phyloP scores from a whole-genome alignment of 2,888 invertebrate genomes.

The Bhutanitis thaidina region DNA sequence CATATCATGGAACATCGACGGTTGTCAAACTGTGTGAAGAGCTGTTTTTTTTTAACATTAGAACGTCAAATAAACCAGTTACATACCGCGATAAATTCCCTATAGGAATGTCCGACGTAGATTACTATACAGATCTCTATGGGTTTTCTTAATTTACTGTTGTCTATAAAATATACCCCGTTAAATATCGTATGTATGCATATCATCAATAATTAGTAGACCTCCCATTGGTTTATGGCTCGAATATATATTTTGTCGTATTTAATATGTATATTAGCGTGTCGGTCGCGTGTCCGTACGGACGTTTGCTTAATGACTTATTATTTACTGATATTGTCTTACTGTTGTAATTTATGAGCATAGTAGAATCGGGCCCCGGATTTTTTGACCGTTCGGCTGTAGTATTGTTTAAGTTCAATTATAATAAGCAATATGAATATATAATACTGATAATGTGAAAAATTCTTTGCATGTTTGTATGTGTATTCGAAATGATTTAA shows the following conservation, averaged over 20 bases:
- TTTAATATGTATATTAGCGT: slow-evolving; percentile 54
- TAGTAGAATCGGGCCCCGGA: slow-evolving; percentile 11
- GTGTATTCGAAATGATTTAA: too few relatives aligned
- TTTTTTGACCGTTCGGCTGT: slow-evolving; percentile 2
- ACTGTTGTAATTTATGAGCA: slow-evolving; percentile 17
- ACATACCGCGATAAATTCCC: slow-evolving; percentile 1
- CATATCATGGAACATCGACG: too few relatives aligned
- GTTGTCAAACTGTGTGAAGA: too few relatives aligned
- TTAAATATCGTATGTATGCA: slow-evolving; percentile 56
- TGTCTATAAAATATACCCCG: slow-evolving; percentile 35
- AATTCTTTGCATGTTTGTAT: too few relatives aligned
- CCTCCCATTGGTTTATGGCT: slow-evolving; percentile 55
- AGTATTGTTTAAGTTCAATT: slow-evolving; percentile 21
- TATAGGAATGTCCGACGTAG: not conserved
- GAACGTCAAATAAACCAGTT: slow-evolving; percentile 6
- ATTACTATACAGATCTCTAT: slow-evolving; percentile 13
- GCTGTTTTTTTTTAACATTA: too few relatives aligned
- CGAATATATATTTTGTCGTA: slow-evolving; percentile 46
- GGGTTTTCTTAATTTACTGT: slow-evolving; percentile 29
- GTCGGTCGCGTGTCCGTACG: slow-evolving; percentile 54
- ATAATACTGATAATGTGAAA: too few relatives aligned
- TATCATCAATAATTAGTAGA: slow-evolving; percentile 67
- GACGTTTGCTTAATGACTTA: slow-evolving; percentile 36
- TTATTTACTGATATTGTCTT: slow-evolving; percentile 28
- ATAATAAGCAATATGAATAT: too few relatives aligned